Base-by-base conservation (phyloP, 1,140 invertebrate genomes). In the Asobara japonica region DNA sequence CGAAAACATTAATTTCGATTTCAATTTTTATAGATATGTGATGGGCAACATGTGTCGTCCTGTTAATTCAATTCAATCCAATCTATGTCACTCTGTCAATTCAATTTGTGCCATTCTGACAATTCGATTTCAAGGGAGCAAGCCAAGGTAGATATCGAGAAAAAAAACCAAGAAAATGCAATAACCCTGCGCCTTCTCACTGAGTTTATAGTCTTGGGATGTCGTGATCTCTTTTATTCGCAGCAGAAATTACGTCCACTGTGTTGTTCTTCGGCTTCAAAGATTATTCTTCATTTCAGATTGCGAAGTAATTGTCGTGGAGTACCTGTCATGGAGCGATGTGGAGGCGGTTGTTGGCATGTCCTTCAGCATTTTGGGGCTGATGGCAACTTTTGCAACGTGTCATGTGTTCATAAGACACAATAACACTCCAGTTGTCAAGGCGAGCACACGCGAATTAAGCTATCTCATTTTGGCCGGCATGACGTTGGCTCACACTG, bases 391-490 rank as follows among this genome's bases (percentile, higher is more conserved):
- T 1, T 79, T 89, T 25, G 86, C 90, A 73, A 89, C 91, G 0
- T 88, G 88, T 76, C 79, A 88, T 27, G 88, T 93, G 13, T 93
- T 93, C 80, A 83, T 92, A 13, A 86, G 87, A 30, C 89, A 92
- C 82, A 92, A 93, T 80, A 84, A 91, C 76, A 93, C 93, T 0
- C 91, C 92, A 0, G 90, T 94, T 0, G 92, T 94, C 1, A 93
- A 93, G 82, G 89, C 91, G 2, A 90, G 91, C 8, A 92, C 91
- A 3, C 79, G 91, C 30, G 92, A 93, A 78, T 86, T 93, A 6
- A 91, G 89, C 76, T 93, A 93, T 79, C 90, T 93, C 67, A 93
- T 94, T 62, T 88, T 94, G 48, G 84, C 90, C 3, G 92, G 92
- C 61, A 82, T 84, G 77, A 79, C 77, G 25, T 29, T 80, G 7